These are phyloP conservation scores for Leptobrachium leishanense DNA, from an alignment of 2,113 vertebrate species.

Conservation along the genomic window DNA sequence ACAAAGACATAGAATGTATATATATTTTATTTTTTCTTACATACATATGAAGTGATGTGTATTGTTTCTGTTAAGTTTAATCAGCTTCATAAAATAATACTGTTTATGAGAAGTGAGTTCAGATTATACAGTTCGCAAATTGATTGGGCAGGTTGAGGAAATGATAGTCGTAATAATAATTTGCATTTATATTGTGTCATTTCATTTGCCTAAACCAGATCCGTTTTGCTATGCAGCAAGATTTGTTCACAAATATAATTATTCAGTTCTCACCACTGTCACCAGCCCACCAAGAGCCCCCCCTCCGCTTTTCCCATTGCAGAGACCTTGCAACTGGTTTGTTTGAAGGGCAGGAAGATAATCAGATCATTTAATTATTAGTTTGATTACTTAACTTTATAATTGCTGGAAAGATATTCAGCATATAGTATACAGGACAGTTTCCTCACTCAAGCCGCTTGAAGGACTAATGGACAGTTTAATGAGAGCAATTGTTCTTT, in stretches of 20 bases:
- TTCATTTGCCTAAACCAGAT: slow-evolving; percentile 50
- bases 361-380: slow-evolving; percentile 42
- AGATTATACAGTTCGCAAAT: slow-evolving; percentile 47
- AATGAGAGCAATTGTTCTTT: no score
- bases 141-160: slow-evolving; percentile 51
- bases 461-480: no score
- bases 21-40: slow-evolving; percentile 1
- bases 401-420: slow-evolving; percentile 7
- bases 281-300: no score
- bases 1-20: slow-evolving; percentile 7
- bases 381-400: slow-evolving; percentile 33
- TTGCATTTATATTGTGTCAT: slow-evolving; percentile 51
- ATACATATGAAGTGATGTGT: slow-evolving; percentile 31
- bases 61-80: slow-evolving; percentile 49
- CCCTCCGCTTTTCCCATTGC: slow-evolving; percentile 27
- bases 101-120: slow-evolving; percentile 46
- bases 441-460: not conserved
- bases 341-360: slow-evolving; percentile 34
- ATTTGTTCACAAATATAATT: slow-evolving; percentile 50
- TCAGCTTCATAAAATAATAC: slow-evolving; percentile 47
- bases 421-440: not conserved
- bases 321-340: slow-evolving; percentile 38
- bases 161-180: slow-evolving; percentile 48
- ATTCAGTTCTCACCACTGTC: slow-evolving; percentile 9
- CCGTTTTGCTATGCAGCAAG: slow-evolving; percentile 47